A percentile compares a stretch with the other conserved stretches of the same genome.
Evolutionary conservation across 2,113 vertebrate genomes (phyloP).

Genomic region (Mastomys coucha): DNA sequence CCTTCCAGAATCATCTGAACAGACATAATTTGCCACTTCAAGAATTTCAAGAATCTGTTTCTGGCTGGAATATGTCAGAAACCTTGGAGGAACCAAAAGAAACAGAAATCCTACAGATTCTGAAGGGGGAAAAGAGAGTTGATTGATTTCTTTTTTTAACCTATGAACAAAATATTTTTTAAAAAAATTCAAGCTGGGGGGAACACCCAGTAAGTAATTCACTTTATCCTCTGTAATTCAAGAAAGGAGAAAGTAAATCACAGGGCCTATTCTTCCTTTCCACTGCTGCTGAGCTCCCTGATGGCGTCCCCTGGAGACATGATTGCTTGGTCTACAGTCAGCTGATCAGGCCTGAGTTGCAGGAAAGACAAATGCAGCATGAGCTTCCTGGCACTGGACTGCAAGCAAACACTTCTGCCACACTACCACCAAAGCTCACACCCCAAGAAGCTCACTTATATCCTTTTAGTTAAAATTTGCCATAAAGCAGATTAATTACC

Average conservation of each 20-base stretch:
- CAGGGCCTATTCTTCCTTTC: background rate
- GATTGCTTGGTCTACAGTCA: slow-evolving; percentile 71
- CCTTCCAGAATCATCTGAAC: slow-evolving; percentile 44
- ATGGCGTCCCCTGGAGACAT: slow-evolving; percentile 44
- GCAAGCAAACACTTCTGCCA: slow-evolving; percentile 67
- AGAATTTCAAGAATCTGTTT: slow-evolving; percentile 29
- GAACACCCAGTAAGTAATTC: slow-evolving; percentile 43
- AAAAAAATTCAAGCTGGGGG: slow-evolving; percentile 38
- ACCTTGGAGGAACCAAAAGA: slow-evolving; percentile 16
- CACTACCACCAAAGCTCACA: background rate
- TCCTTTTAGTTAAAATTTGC: slow-evolving; percentile 72
- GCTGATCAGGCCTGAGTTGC: slow-evolving; percentile 69
- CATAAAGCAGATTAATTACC: slow-evolving; percentile 70
- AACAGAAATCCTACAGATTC: background rate
- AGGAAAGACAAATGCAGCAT: slow-evolving; percentile 54
- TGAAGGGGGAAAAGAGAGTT: background rate
- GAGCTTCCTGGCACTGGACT: slow-evolving; percentile 25
- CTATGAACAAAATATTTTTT: slow-evolving; percentile 41
- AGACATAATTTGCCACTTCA: slow-evolving; percentile 29
- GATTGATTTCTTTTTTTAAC: slow-evolving; percentile 41
- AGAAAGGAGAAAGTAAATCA: slow-evolving; percentile 17
- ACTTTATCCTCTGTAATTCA: slow-evolving; percentile 31
- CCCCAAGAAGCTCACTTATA: slow-evolving; percentile 63
- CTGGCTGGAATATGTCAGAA: background rate
- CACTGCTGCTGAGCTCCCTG: slow-evolving; percentile 41